Evolutionary conservation across 35 echinoderm and acorn worm genomes (phyloP).

Genomic region (Stichopus chloronotus): DNA sequence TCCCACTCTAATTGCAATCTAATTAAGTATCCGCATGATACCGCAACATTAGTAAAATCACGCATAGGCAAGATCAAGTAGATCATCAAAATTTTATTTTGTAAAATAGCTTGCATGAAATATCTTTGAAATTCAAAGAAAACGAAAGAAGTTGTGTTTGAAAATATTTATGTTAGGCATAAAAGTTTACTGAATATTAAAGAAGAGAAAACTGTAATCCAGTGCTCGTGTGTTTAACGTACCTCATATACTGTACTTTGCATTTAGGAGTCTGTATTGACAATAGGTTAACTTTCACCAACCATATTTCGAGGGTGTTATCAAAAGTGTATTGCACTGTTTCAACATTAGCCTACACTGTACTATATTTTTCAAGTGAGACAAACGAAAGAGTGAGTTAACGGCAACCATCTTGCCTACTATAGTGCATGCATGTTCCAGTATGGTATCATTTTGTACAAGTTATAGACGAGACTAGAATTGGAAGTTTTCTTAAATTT

Average conservation of each 20-base stretch:
- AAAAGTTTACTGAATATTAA: too few relatives aligned
- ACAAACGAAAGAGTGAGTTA: too few relatives aligned
- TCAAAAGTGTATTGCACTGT: background rate
- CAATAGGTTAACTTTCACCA: background rate
- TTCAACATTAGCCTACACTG: too few relatives aligned
- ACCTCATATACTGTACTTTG: background rate
- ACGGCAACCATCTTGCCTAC: too few relatives aligned
- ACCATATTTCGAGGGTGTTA: background rate
- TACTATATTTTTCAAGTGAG: too few relatives aligned
- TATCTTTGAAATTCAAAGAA: background rate
- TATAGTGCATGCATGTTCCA: too few relatives aligned
- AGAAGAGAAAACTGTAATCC: background rate
- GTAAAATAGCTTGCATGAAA: background rate
- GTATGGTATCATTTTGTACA: too few relatives aligned
- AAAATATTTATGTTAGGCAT: background rate
- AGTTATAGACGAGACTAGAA: too few relatives aligned
- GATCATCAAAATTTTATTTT: background rate
- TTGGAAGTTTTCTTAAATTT: too few relatives aligned
- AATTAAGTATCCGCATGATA: background rate
- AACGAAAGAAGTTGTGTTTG: background rate
- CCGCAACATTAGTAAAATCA: slow-evolving; percentile 26
- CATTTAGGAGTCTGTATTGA: background rate
- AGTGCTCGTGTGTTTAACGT: background rate
- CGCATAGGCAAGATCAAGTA: background rate
- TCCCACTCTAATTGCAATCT: background rate